Evolutionary conservation across 2,113 vertebrate species (phyloP).

Genomic region (Octodon degus): DNA sequence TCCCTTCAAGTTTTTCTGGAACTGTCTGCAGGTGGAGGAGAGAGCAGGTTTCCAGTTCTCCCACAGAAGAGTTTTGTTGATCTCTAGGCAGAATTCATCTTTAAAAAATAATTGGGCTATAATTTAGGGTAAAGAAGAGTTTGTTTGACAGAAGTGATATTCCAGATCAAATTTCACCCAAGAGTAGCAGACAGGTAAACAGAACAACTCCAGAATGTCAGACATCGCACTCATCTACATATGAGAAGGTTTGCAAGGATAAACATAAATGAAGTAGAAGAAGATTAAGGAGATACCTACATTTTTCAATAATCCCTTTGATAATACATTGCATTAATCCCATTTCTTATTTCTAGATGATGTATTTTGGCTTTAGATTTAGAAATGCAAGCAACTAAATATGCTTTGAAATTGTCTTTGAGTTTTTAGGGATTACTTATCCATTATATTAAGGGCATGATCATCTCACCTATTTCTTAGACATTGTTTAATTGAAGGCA

Average conservation of each 20-base stretch:
- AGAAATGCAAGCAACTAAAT: conserved; percentile 15
- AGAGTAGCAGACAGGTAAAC: conserved; percentile 37
- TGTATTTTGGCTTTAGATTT: conserved; percentile 36
- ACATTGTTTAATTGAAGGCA: background rate
- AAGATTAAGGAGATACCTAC: background rate
- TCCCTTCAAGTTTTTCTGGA: background rate
- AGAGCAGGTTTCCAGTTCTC: background rate
- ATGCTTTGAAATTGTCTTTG: conserved; percentile 7
- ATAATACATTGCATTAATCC: background rate
- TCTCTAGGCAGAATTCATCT: conserved; percentile 27
- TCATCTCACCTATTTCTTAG: background rate
- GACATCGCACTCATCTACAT: background rate
- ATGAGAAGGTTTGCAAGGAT: background rate
- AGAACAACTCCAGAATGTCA: background rate
- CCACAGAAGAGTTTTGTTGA: background rate
- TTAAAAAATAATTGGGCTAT: background rate
- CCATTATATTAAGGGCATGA: background rate
- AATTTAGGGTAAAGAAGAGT: background rate
- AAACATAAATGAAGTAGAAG: background rate
- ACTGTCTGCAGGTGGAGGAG: background rate
- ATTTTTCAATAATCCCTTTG: background rate
- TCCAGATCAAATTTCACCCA: background rate
- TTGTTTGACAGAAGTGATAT: conserved; percentile 25
- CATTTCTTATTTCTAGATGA: too few species aligned
- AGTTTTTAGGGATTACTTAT: conserved; percentile 12